Evolutionary conservation across 2,797 vertebrate genomes (phyloP).

Genomic region (Hozukius guyotensis): DNA sequence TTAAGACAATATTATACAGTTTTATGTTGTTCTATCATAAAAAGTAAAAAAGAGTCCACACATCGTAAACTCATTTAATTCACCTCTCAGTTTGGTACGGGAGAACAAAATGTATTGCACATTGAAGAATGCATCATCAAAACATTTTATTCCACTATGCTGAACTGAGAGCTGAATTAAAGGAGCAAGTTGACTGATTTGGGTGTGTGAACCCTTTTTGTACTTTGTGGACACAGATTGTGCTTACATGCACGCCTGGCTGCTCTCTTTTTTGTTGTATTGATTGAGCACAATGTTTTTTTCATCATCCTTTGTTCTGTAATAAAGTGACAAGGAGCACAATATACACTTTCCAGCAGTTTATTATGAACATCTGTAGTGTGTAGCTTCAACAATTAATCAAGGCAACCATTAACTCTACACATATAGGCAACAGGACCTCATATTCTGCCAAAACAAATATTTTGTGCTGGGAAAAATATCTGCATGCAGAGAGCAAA

Average conservation of each 20-base stretch:
- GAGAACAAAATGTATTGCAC: background rate
- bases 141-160: background rate
- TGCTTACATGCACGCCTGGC: background rate
- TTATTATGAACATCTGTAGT: conserved; percentile 78
- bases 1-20: background rate
- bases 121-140: background rate
- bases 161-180: background rate
- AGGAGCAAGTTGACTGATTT: background rate
- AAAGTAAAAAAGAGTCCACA: background rate
- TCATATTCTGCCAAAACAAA: conserved; percentile 46
- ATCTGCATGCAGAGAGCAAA: conserved; percentile 74
- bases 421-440: conserved; percentile 67
- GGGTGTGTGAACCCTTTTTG: background rate
- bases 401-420: conserved; percentile 63
- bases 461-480: conserved; percentile 59
- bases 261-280: background rate
- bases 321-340: background rate
- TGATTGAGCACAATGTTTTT: background rate
- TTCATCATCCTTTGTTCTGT: background rate
- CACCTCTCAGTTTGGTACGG: background rate
- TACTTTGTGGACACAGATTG: background rate
- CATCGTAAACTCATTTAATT: background rate
- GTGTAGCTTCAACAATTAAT: conserved; percentile 72
- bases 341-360: conserved; percentile 47
- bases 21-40: background rate